Conservation (phyloP, 2,113 vertebrate genomes). For the Forbesichthys agassizii region DNA sequence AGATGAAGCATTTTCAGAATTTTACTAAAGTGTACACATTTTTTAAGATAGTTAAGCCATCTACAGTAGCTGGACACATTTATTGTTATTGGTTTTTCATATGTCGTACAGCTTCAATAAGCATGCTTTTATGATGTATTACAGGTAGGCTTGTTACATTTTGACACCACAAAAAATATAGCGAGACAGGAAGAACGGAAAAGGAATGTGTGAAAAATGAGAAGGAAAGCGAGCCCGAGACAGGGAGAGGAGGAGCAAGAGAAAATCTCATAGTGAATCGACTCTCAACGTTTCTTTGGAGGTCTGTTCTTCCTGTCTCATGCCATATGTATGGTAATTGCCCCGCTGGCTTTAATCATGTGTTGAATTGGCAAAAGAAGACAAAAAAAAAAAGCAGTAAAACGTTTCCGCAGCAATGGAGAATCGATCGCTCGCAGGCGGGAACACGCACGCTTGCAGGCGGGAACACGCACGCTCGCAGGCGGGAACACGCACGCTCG, state of each 20-base stretch:
- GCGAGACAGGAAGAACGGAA: slow-evolving; percentile 23
- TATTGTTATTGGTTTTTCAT: too few relatives aligned
- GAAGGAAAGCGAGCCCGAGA: slow-evolving; percentile 1
- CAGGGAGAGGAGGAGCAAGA: slow-evolving; percentile 17
- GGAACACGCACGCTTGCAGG: slow-evolving; percentile 18
- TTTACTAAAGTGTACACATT: too few relatives aligned
- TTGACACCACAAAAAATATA: too few relatives aligned
- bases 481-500: neutral
- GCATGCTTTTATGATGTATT: too few relatives aligned
- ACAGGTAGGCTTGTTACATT: too few relatives aligned
- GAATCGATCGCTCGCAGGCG: slow-evolving; percentile 62
- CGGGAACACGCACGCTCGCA: neutral
- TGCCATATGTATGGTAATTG: slow-evolving; percentile 75
- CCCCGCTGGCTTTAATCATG: slow-evolving; percentile 71
- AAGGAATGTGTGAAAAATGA: slow-evolving; percentile 1
- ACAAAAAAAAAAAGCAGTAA: slow-evolving; percentile 59
- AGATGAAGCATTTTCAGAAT: too few relatives aligned
- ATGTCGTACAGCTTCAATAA: too few relatives aligned
- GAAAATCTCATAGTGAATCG: slow-evolving; percentile 67
- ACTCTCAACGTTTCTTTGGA: slow-evolving; percentile 67
- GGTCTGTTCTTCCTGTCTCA: slow-evolving; percentile 62
- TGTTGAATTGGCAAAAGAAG: slow-evolving; percentile 62
- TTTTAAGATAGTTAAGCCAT: too few relatives aligned
- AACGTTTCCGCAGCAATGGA: slow-evolving; percentile 65
- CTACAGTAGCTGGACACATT: too few relatives aligned